Conservation (phyloP, 2,797 vertebrate species). For the Gallinago nigripennis region DNA sequence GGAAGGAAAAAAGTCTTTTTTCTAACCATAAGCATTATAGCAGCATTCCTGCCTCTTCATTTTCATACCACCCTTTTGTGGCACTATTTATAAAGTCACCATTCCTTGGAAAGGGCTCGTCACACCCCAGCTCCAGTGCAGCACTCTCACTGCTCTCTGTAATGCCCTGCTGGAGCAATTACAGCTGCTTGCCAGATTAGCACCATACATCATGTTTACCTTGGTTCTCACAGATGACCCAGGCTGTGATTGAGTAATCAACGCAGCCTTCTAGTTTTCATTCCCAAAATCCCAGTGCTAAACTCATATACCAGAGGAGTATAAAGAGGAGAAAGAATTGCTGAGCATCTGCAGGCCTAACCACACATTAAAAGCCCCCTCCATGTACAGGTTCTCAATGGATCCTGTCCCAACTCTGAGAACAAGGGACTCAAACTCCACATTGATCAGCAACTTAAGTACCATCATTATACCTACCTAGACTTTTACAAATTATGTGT, state of each 20-base stretch:
- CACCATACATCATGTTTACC: neutral
- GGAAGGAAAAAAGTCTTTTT: neutral
- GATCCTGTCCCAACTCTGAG: neutral
- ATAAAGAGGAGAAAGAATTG: neutral
- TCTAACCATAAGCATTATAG: neutral
- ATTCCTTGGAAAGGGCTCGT: neutral
- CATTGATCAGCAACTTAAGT: neutral
- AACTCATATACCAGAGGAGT: neutral
- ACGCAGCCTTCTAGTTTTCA: neutral
- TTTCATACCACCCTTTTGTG: neutral
- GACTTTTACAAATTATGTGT: neutral
- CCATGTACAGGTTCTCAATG: rapidly evolving
- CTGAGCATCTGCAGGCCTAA: neutral
- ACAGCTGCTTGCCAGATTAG: neutral
- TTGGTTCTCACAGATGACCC: neutral
- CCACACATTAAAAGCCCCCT: neutral
- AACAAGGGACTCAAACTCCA: neutral
- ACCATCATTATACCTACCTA: neutral
- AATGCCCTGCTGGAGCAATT: neutral
- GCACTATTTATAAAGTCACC: neutral
- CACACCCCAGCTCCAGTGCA: neutral
- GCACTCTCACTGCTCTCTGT: neutral
- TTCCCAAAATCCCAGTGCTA: neutral
- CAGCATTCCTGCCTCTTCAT: neutral
- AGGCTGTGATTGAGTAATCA: rapidly evolving